These are phyloP conservation scores for Neotragus pygmaeus DNA, from an alignment of 2,113 vertebrate species.

Conservation along the genomic window DNA sequence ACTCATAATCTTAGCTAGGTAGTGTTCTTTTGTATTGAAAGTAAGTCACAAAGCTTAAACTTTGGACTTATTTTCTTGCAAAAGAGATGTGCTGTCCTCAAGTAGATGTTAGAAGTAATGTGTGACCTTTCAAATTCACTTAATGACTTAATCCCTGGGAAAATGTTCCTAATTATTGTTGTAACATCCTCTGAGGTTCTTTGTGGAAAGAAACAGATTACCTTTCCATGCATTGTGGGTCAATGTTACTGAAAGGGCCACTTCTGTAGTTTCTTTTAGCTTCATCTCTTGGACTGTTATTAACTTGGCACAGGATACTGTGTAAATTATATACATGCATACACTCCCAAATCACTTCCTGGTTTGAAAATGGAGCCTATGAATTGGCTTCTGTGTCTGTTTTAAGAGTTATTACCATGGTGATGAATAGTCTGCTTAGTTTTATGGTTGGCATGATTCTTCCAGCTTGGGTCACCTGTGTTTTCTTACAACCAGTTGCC, in stretches of 20 bases:
- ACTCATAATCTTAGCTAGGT: not conserved
- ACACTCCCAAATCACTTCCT: not conserved
- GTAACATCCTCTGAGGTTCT: not conserved
- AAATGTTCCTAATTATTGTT: not conserved
- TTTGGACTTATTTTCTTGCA: not conserved
- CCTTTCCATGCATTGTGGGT: not conserved
- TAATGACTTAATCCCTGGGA: not conserved
- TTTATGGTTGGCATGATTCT: not conserved
- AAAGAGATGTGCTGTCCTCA: not conserved
- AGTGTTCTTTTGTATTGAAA: constrained; percentile 11
- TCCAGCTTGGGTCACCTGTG: not conserved
- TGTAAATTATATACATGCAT: not conserved
- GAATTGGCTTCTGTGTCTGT: constrained; percentile 63
- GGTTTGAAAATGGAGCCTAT: constrained; percentile 27
- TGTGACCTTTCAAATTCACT: not conserved
- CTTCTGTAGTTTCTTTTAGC: not conserved
- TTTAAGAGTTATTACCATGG: constrained; percentile 75
- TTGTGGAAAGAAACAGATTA: not conserved
- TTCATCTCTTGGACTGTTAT: not conserved
- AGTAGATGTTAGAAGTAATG: not conserved
- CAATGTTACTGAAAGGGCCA: not conserved
- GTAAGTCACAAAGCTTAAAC: not conserved
- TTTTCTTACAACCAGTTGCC: not conserved
- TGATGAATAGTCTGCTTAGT: constrained; percentile 64
- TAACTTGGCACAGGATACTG: not conserved